These are phyloP conservation scores for Ondatra zibethicus DNA, from an alignment of 2,113 vertebrate species.

Conservation along the genomic window DNA sequence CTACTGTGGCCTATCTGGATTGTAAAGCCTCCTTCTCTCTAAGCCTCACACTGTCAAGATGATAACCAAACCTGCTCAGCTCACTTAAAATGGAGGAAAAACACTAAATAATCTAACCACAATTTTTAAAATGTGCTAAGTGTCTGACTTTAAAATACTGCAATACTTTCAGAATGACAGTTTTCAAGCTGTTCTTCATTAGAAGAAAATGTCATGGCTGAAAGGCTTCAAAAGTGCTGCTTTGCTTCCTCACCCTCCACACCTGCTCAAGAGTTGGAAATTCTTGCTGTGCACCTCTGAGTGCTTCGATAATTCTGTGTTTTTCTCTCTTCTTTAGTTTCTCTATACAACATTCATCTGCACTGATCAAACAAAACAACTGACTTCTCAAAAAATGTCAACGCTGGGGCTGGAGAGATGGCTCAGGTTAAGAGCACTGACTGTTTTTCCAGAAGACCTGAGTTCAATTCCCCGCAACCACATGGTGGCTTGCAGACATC, in stretches of 20 bases:
- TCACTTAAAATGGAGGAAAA: conserved; percentile 55
- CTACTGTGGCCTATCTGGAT: neutral
- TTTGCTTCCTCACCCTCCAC: neutral
- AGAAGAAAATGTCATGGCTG: conserved; percentile 67
- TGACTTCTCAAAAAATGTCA: neutral
- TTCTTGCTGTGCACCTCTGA: conserved; percentile 21
- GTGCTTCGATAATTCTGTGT: conserved; percentile 43
- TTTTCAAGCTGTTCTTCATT: conserved; percentile 70
- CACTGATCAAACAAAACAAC: conserved; percentile 67
- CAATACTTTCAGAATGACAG: conserved; percentile 55
- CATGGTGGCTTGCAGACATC: too few relatives aligned
- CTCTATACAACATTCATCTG: conserved; percentile 40
- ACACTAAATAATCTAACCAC: conserved; percentile 58
- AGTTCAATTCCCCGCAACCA: too few relatives aligned
- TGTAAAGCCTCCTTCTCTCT: conserved; percentile 15
- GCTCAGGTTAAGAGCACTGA: too few relatives aligned
- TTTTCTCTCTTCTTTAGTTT: neutral
- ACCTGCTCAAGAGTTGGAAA: conserved; percentile 48
- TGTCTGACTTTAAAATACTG: conserved; percentile 72
- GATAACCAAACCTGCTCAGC: conserved; percentile 59
- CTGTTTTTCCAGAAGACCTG: too few relatives aligned
- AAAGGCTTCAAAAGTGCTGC: conserved; percentile 31
- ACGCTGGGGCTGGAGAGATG: too few relatives aligned
- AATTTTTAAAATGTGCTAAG: conserved; percentile 66
- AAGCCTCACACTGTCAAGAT: conserved; percentile 16